Evolutionary conservation across 2,113 vertebrate species (phyloP), one percentile per base, ranked within the genome.

Genomic region (Gobio gobio): DNA sequence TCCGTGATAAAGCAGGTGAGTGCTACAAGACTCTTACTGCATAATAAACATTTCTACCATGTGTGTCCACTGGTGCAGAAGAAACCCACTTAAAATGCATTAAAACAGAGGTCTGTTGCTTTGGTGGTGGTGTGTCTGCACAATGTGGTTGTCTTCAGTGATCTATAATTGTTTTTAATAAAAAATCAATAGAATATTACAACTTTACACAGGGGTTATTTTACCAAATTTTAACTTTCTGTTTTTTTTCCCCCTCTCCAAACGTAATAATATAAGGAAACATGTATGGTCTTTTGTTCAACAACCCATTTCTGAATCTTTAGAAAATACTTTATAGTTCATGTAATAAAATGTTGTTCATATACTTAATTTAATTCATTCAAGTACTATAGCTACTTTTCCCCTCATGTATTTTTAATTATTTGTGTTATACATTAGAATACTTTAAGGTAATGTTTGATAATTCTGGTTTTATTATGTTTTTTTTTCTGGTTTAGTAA

Each of bases 1-100:
- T 90, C 14, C 86, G 88, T 78, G 74, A 73, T 20, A 87, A 91
- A 70, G n/a, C 47, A 85, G 88, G 90, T 91, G 64, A 88, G 85
- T 33, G 26, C 12, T 16, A 7, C 73, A 64, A 18, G 5, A 70
- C 66, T 70, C 43, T 51, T 8, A 24, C 43, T 76, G 13, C 1
- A 29, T 29, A 20, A 18, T 43, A 43, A 73, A 45, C 1, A 36
- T 24, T 2, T 51, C 5, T 26, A 10, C 1, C 7, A 43, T 45
- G 20, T 2, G 33, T 49, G 43, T 74, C 4, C 12, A 47, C 29
- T 5, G n/a, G 16, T 14, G 12, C 29, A 36, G 64, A 68, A 18
- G 13, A 68, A 68, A 20, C 64, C 3, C 13, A 18, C 64, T 68
- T 2, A 9, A 63, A 63, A 13, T 58, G 56, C 7, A 7, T 22